Percentiles rank a stretch among this genome's conserved stretches.
phyloP scores from a whole-genome alignment of 2,797 vertebrate species.

The Aselliscus stoliczkanus region DNA sequence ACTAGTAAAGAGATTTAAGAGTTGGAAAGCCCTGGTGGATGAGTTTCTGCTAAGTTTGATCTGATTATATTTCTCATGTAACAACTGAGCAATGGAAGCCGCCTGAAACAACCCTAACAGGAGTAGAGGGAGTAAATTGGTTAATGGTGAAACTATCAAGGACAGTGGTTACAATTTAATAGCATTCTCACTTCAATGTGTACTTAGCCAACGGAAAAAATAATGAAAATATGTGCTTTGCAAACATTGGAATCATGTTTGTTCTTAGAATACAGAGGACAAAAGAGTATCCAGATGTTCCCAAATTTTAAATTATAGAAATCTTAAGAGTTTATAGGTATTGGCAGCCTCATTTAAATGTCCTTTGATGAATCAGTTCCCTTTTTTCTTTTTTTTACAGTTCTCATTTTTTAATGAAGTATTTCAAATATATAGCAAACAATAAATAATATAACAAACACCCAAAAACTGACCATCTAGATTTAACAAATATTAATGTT shows the following conservation, averaged over 20 bases:
- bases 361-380: neutral
- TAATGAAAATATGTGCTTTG: neutral
- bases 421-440: neutral
- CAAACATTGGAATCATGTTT: conserved; percentile 11
- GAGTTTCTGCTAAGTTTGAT: neutral
- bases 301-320: conserved; percentile 7
- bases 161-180: neutral
- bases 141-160: neutral
- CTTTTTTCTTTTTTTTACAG: neutral
- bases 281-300: conserved; percentile 8
- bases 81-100: neutral
- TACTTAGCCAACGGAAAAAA: neutral
- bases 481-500: conserved; percentile 10
- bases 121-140: neutral
- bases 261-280: neutral
- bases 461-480: neutral
- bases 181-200: neutral
- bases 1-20: neutral
- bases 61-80: neutral
- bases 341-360: neutral
- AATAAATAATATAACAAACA: neutral
- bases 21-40: neutral
- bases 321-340: neutral
- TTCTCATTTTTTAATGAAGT: conserved; percentile 36
- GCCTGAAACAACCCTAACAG: neutral